Evolutionary conservation across 2,113 vertebrate species (phyloP).

Genomic region (Melozone crissalis): DNA sequence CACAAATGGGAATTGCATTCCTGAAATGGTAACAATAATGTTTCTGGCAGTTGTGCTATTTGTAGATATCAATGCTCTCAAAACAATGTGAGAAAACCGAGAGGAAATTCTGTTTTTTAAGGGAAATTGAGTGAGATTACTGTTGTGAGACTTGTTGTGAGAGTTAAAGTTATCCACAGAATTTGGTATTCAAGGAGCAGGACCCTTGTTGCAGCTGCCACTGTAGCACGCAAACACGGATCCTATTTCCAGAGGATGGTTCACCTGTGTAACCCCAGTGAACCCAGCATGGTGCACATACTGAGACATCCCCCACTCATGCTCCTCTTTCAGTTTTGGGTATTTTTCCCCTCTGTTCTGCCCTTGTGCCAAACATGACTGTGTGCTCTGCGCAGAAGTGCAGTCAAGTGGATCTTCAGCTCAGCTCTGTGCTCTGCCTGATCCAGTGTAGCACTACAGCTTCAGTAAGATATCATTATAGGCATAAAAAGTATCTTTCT

Average conservation of each 20-base stretch:
- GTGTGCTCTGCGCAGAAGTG: not conserved
- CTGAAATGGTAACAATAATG: not conserved
- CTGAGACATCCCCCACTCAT: not conserved
- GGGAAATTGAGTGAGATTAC: not conserved
- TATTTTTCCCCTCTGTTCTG: not conserved
- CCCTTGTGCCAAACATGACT: not conserved
- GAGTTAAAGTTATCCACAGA: not conserved
- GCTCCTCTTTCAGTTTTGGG: not conserved
- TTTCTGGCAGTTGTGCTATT: not conserved
- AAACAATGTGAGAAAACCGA: not conserved
- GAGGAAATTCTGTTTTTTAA: not conserved
- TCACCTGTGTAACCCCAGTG: too few relatives aligned
- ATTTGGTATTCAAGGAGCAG: not conserved
- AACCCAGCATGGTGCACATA: fast-evolving
- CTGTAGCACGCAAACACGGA: not conserved
- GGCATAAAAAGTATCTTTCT: not conserved
- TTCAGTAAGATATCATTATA: not conserved
- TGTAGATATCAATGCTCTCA: not conserved
- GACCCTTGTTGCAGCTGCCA: not conserved
- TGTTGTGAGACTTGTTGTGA: not conserved
- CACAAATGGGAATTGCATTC: not conserved
- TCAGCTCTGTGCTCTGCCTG: not conserved
- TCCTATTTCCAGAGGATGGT: not conserved
- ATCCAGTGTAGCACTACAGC: not conserved
- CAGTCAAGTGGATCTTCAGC: not conserved